phyloP scores from a whole-genome alignment of 2,797 vertebrate genomes.

The Hypotaenidia okinawae region DNA sequence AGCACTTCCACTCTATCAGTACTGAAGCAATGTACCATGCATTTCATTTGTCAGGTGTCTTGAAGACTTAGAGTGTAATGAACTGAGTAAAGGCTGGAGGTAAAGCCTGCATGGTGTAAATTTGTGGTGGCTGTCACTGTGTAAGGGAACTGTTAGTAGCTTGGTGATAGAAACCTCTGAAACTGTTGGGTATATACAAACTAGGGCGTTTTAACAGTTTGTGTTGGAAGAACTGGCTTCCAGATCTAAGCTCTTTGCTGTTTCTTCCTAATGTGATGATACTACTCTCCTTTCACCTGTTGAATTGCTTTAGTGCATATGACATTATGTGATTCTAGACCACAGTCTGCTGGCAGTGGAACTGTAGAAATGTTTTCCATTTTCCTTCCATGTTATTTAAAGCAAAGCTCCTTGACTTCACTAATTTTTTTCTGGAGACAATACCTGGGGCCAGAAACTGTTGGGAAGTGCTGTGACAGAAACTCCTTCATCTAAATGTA shows the following conservation, averaged over 20 bases:
- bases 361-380: neutral
- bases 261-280: neutral
- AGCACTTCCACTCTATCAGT: neutral
- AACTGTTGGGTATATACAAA: neutral
- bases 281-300: neutral
- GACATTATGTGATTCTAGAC: neutral
- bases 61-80: neutral
- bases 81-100: neutral
- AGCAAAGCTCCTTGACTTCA: neutral
- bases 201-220: neutral
- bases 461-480: slow-evolving; percentile 27
- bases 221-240: neutral
- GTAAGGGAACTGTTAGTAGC: neutral
- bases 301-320: neutral
- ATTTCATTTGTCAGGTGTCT: neutral
- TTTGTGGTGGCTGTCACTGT: neutral
- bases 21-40: neutral
- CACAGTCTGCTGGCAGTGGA: neutral
- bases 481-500: slow-evolving; percentile 72
- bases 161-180: neutral
- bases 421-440: neutral
- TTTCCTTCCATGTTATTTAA: neutral
- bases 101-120: neutral
- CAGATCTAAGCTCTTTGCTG: neutral
- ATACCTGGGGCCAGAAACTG: neutral